Base-by-base conservation (phyloP, 2,888 invertebrate species). In the Tachystola acroxantha region DNA sequence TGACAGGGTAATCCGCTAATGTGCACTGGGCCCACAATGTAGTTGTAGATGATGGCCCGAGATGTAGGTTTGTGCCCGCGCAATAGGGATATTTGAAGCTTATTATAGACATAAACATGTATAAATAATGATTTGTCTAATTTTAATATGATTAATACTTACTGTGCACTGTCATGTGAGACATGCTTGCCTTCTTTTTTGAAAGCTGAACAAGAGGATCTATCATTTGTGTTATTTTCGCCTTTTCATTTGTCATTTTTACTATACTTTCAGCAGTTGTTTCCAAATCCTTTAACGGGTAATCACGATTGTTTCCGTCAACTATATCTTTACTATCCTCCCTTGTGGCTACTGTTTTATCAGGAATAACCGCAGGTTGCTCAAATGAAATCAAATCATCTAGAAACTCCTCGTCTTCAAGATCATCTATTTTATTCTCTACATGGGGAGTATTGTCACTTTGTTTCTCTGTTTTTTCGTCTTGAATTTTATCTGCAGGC, bases 201-300 rank as follows among this genome's bases (percentile, higher is more conserved):
- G 54, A 40, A 34, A 53, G 24, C 6, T 66, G 57, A n/a, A 50
- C 40, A 20, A 61, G 57, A 26, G 79, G 67, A 36, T 68, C 62
- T 48, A 78, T 78, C 43, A 79, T 56, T 57, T 72, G 71, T 24
- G 63, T 40, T 53, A 62, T 74, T 52, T 69, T 78, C 4, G 29
- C 6, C 32, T 26, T 22, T 33, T 53, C 57, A 43, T 29, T 37
- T 40, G 39, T 39, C 36, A 42, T 37, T 33, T 45, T 37, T 32
- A 35, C 14, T 43, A 39, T 36, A 44, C 48, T 6, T 20, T 7
- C 25, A 12, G 39, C 14, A 10, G 39, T 12, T 34, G 31, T 20
- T 30, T 34, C 11, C 11, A 10, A n/a, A 10, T 19, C 25, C 16
- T 27, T 33, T 10, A 25, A n/a, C 12, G 16, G 7, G 25, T 32